Conservation (phyloP, 2,888 invertebrate genomes). For the Andricus quercusramuli region DNA sequence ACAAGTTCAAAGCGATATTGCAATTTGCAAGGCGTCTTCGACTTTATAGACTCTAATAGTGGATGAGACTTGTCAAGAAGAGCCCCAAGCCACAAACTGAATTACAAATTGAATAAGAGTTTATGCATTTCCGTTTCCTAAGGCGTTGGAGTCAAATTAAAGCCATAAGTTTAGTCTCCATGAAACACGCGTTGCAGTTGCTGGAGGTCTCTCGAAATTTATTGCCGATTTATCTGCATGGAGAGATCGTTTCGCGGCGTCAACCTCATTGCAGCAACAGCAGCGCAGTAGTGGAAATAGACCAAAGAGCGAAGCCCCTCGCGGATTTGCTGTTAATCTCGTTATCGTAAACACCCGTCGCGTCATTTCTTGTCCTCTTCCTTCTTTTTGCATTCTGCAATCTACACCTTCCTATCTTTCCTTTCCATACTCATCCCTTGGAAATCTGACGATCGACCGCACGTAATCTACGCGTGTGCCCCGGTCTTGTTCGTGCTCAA, state of each 20-base stretch:
- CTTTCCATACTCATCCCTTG: slow-evolving; percentile 18
- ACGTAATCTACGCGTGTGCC: slow-evolving; percentile 18
- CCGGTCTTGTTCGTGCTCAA: slow-evolving; percentile 36
- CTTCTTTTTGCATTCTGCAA: background rate
- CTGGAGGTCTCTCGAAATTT: slow-evolving; percentile 43
- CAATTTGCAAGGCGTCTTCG: too few species aligned
- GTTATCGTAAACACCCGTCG: slow-evolving; percentile 70
- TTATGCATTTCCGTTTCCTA: slow-evolving; percentile 43
- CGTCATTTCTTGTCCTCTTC: slow-evolving; percentile 49
- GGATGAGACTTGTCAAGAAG: background rate
- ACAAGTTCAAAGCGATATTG: background rate
- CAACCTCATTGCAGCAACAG: slow-evolving; percentile 28
- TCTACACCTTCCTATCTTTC: background rate
- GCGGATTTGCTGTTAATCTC: slow-evolving; percentile 68
- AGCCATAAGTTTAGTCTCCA: slow-evolving; percentile 50
- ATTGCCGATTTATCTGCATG: slow-evolving; percentile 50
- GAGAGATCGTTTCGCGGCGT: slow-evolving; percentile 36
- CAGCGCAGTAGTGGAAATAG: slow-evolving; percentile 44
- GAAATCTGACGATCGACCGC: slow-evolving; percentile 24
- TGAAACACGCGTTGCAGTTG: slow-evolving; percentile 37
- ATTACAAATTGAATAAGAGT: slow-evolving; percentile 44
- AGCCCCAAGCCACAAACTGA: slow-evolving; percentile 45
- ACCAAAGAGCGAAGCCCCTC: slow-evolving; percentile 61
- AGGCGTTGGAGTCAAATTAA: slow-evolving; percentile 49
- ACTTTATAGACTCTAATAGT: background rate